Evolutionary conservation across 2,113 vertebrate genomes (phyloP), one percentile per base, ranked within the genome.

Genomic region (Naja naja): DNA sequence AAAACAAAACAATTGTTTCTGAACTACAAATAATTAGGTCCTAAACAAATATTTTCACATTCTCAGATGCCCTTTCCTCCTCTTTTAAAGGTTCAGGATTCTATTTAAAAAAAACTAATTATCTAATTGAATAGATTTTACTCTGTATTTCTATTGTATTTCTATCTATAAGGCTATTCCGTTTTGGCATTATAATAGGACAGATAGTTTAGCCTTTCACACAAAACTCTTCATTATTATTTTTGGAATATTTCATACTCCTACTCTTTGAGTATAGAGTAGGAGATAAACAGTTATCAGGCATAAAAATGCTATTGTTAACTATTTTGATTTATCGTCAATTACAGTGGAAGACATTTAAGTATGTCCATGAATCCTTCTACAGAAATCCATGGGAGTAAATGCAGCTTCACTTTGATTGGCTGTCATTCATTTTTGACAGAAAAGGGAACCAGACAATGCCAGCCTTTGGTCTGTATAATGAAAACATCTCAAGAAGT

Each of bases 401-500:
- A 53, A 53, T 34, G 14, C 18, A 27, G 52, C 25, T 92, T 56
- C 30, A 56, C 34, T 88, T n/a, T n/a, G 27, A 30, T 1, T 30
- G 22, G 27, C 49, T 87, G 45, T 92, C 81, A 30, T 25, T 34
- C 34, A 54, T 39, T 92, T 81, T 85, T 30, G 22, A 85, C 53
- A 89, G 45, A 18, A 55, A 88, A 12, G 3, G 23, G 52, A 92
- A 55, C 25, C 25, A 55, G 55, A 56, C 25, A 1, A 47, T 30
- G 60, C 87, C 69, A 55, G 64, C 11, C 52, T 56, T 89, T 27
- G 45, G 88, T 47, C 92, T 94, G n/a, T 92, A 9, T 92, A 94
- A 89, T 89, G 16, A 93, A 53, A 95, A 30, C 25, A 92, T 90
- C 86, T 34, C 1, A 23, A 6, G 5, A 92, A 0, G 0, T 88